Evolutionary conservation across 2,113 vertebrate genomes (phyloP).

Genomic region (Cichladusa arquata): DNA sequence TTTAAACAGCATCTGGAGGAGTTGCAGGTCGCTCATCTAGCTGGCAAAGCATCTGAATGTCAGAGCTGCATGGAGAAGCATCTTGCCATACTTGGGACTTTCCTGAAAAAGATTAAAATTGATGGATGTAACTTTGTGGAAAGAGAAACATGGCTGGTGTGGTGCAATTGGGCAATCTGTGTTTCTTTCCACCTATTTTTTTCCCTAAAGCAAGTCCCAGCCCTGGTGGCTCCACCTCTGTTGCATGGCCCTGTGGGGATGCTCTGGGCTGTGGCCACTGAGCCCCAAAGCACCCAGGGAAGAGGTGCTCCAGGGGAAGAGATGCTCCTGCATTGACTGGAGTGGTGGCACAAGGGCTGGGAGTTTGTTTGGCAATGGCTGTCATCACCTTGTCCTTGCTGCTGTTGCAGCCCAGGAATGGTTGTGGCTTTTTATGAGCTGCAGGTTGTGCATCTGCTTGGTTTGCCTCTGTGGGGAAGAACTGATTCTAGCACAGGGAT

Average conservation of each 20-base stretch:
- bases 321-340: background rate
- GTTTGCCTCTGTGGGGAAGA: background rate
- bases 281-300: background rate
- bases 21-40: background rate
- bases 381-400: fast-evolving
- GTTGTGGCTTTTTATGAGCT: background rate
- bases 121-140: background rate
- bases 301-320: background rate
- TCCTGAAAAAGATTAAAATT: background rate
- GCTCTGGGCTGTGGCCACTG: background rate
- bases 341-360: fast-evolving
- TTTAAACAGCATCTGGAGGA: background rate
- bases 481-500: background rate
- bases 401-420: background rate
- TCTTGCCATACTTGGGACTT: background rate
- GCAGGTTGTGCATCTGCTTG: background rate
- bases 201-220: background rate
- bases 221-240: background rate
- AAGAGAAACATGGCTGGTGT: background rate
- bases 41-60: background rate
- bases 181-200: background rate
- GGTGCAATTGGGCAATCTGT: background rate
- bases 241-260: fast-evolving
- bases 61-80: background rate
- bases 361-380: fast-evolving